Conservation (phyloP, 2,888 invertebrate species). For the Mimas tiliae region DNA sequence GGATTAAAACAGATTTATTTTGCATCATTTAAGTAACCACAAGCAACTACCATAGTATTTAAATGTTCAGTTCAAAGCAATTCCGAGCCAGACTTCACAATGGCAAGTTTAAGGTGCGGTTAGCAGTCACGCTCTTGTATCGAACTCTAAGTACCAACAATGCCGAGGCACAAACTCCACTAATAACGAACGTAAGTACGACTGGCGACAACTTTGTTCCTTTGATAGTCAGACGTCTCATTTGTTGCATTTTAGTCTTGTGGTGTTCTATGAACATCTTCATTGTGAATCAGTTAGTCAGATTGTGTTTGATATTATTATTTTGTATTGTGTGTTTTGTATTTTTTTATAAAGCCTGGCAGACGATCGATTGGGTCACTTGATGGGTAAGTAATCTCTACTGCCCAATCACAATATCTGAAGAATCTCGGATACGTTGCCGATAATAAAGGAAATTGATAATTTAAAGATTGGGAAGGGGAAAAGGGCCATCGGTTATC, state of each 20-base stretch:
- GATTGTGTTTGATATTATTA: background rate
- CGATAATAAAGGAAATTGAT: too few relatives aligned
- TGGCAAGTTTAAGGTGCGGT: constrained; percentile 14
- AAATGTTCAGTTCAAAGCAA: background rate
- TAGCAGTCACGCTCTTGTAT: constrained; percentile 9
- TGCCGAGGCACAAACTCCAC: constrained; percentile 10
- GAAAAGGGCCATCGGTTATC: too few relatives aligned
- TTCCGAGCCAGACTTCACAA: background rate
- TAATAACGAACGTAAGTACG: constrained; percentile 12
- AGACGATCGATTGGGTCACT: too few relatives aligned
- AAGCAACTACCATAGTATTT: background rate
- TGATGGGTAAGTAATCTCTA: too few relatives aligned
- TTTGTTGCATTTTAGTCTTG: background rate
- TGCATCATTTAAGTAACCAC: background rate
- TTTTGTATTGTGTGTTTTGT: background rate
- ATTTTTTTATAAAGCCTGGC: too few relatives aligned
- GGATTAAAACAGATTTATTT: too few relatives aligned
- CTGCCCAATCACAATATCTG: too few relatives aligned
- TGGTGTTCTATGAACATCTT: background rate
- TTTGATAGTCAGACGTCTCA: constrained; percentile 8
- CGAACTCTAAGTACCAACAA: constrained; percentile 11
- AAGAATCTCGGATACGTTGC: too few relatives aligned
- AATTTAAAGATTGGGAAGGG: too few relatives aligned
- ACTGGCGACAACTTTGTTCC: constrained; percentile 5
- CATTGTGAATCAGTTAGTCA: background rate